Evolutionary conservation across 2,797 vertebrate species (phyloP), one percentile per base, ranked within the genome.

Genomic region (Anniella stebbinsi): DNA sequence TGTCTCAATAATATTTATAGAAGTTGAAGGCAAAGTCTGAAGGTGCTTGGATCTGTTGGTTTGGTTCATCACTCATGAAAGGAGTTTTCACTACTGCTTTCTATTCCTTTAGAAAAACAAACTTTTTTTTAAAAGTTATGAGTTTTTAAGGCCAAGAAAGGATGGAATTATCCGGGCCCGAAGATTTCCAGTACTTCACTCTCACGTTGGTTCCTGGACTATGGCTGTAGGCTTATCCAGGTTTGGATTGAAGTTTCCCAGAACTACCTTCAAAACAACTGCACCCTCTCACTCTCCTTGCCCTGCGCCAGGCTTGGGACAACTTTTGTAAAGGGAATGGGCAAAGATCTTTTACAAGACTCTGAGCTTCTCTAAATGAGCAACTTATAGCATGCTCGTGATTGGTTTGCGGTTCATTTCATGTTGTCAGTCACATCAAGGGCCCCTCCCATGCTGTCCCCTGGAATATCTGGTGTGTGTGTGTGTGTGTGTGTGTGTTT

Each of bases 101-200:
- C 48, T 51, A 3, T 60, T 18, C 11, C 15, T 13, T n/a, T 18
- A 36, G n/a, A 38, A 30, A 84, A 18, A 15, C 12, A 67, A 36
- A 25, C 8, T 36, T 69, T 48, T 18, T 0, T 0, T 72, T n/a
- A n/a, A 45, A 1, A 78, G 28, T 45, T 1, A 0, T 0, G 0
- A 8, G 66, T 10, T 23, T 72, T 73, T 80, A 70, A 69, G 2
- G 23, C 30, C 57, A 41, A n/a, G 63, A n/a, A 2, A 21, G 23
- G 23, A 28, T 1, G 0, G 23, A 54, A 77, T 82, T 60, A 57
- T 36, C n/a, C 17, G 36, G 10, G n/a, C 18, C 9, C 12, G n/a
- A 25, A 70, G 70, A 30, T 36, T 54, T 36, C 33, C 83, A 85
- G 48, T 30, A 36, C 21, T 66, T 5, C 3, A 28, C 10, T 72